These are phyloP conservation scores for Baccha elongata DNA, from an alignment of 2,888 invertebrate genomes.

Conservation along the genomic window DNA sequence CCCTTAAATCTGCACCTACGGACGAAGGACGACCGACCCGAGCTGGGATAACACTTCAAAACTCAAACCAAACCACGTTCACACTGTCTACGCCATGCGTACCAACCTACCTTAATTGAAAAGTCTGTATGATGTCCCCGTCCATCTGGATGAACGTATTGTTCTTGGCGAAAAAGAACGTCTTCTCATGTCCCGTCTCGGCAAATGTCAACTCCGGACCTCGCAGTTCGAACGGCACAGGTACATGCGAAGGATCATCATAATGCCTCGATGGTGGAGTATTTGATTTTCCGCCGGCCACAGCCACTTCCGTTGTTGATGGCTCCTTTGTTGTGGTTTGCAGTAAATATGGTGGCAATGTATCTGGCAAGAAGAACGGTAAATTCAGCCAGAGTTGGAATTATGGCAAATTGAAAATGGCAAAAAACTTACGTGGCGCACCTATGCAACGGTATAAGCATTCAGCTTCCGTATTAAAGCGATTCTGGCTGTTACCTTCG, in stretches of 20 bases:
- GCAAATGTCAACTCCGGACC: slow-evolving; percentile 92
- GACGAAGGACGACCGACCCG: not conserved
- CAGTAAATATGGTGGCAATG: slow-evolving; percentile 83
- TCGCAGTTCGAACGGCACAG: slow-evolving; percentile 88
- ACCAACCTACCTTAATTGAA: slow-evolving; percentile 90
- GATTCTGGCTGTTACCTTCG: slow-evolving; percentile 86
- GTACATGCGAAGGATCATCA: slow-evolving; percentile 81
- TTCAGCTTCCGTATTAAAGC: slow-evolving; percentile 87
- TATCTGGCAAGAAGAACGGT: slow-evolving; percentile 81
- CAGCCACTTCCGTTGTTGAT: slow-evolving; percentile 83
- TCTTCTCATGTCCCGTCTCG: slow-evolving; percentile 91
- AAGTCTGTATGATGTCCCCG: slow-evolving; percentile 94
- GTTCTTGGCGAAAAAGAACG: slow-evolving; percentile 96
- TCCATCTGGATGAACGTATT: slow-evolving; percentile 95
- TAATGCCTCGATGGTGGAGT: slow-evolving; percentile 76
- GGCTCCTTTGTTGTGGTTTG: slow-evolving; percentile 83
- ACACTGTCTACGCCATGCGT: not conserved
- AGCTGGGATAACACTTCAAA: slow-evolving; percentile 16
- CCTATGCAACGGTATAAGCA: slow-evolving; percentile 86
- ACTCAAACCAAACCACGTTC: not conserved
- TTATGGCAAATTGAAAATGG: slow-evolving; percentile 41
- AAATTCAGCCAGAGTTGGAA: not conserved
- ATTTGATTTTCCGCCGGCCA: slow-evolving; percentile 75
- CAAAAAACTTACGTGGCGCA: slow-evolving; percentile 84
- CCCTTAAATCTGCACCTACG: slow-evolving; percentile 36